Evolutionary conservation across 2,113 vertebrate species (phyloP).

Genomic region (Sarotherodon lohbergeri): DNA sequence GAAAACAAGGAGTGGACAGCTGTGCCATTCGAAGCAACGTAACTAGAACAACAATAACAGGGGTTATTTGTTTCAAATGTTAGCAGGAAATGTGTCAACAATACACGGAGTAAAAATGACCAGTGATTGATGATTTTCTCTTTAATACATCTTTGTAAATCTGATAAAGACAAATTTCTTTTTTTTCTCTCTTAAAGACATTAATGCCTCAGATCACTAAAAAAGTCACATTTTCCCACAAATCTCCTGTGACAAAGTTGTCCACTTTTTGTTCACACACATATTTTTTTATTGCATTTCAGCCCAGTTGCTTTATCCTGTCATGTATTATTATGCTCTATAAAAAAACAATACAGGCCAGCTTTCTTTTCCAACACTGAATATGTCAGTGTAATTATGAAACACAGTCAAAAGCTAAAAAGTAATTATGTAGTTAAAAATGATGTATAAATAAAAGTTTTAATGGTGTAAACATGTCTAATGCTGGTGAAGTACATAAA

Average conservation of each 20-base stretch:
- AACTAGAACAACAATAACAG: not conserved
- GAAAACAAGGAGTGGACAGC: conserved; percentile 24
- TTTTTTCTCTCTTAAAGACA: not conserved
- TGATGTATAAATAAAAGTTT: not conserved
- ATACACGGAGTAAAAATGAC: not conserved
- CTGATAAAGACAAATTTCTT: not conserved
- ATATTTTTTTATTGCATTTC: conserved; percentile 24
- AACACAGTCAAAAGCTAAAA: not conserved
- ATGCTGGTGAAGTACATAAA: conserved; percentile 23
- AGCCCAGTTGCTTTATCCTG: not conserved
- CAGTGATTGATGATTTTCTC: not conserved
- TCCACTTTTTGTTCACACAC: conserved; percentile 8
- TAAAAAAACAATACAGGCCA: conserved; percentile 30
- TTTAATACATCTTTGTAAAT: not conserved
- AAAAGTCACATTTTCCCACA: accelerated
- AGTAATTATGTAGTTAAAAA: not conserved
- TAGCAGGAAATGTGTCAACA: not conserved
- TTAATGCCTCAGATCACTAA: not conserved
- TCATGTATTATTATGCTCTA: conserved; percentile 27
- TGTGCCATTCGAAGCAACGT: not conserved
- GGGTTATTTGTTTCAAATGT: not conserved
- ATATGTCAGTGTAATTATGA: not conserved
- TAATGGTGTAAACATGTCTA: conserved; percentile 20
- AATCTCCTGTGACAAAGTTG: not conserved
- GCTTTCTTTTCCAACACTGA: not conserved